Conservation (phyloP, 2,888 invertebrate genomes). For the Sinopyrophorus schimmeli region DNA sequence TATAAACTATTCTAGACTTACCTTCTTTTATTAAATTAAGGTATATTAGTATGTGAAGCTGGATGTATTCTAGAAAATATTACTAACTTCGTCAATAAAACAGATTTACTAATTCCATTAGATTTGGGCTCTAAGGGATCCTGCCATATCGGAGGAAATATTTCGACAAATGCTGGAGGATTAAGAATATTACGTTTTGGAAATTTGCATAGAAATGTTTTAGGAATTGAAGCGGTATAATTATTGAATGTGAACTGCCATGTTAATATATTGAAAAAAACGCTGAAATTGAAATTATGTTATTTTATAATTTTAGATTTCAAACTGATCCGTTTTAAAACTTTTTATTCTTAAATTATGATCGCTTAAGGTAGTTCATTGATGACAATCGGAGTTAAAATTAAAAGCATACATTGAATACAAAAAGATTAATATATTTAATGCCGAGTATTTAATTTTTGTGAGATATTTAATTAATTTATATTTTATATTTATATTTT, state of each 20-base stretch:
- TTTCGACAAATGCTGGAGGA: slow-evolving; percentile 96
- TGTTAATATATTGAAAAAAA: too few relatives aligned
- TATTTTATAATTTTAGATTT: too few relatives aligned
- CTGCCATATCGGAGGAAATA: slow-evolving; percentile 93
- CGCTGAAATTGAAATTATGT: too few relatives aligned
- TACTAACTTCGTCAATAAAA: slow-evolving; percentile 71
- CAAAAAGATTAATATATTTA: too few relatives aligned
- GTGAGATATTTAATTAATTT: too few relatives aligned
- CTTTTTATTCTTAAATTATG: too few relatives aligned
- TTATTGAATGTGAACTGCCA: slow-evolving; percentile 1
- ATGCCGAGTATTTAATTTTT: too few relatives aligned
- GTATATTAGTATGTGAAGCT: slow-evolving; percentile 79
- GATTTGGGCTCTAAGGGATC: slow-evolving; percentile 96
- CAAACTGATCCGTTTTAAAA: too few relatives aligned
- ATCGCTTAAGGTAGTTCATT: not conserved
- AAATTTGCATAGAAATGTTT: slow-evolving; percentile 85
- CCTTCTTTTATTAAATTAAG: slow-evolving; percentile 56
- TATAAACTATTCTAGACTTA: not conserved
- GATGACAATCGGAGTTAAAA: too few relatives aligned
- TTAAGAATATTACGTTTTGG: slow-evolving; percentile 89
- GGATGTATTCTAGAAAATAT: slow-evolving; percentile 89
- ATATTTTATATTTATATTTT: too few relatives aligned
- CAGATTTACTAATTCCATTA: slow-evolving; percentile 86
- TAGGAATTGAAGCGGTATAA: slow-evolving; percentile 89
- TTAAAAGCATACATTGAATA: too few relatives aligned